Percentiles rank a stretch among this genome's conserved stretches.
phyloP scores from a whole-genome alignment of 2,888 invertebrate species.

The Merodon equestris region DNA sequence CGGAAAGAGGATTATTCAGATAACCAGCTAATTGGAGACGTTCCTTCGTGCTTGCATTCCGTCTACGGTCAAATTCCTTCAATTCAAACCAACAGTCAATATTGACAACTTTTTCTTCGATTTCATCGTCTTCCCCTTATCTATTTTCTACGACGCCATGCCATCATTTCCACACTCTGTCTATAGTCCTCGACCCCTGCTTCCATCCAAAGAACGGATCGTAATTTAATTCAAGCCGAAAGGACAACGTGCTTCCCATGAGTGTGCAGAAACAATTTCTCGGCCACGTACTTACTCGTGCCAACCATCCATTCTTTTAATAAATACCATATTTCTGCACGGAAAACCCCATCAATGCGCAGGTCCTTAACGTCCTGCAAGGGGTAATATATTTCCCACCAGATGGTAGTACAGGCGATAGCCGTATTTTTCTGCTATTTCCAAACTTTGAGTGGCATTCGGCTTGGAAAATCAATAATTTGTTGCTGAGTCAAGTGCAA shows the following conservation, averaged over 20 bases:
- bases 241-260: constrained; percentile 55
- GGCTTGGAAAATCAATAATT: constrained; percentile 46
- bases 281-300: constrained; percentile 20
- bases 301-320: constrained; percentile 9
- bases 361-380: constrained; percentile 9
- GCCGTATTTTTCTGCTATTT: neutral
- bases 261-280: constrained; percentile 50
- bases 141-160: neutral
- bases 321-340: constrained; percentile 46
- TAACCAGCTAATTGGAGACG: constrained; percentile 59
- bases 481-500: constrained; percentile 17
- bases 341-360: constrained; percentile 13
- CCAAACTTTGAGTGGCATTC: neutral
- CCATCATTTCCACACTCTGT: constrained; percentile 5
- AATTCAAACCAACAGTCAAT: constrained; percentile 60
- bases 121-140: neutral
- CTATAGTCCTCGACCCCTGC: neutral
- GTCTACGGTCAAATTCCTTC: constrained; percentile 56
- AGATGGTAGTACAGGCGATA: constrained; percentile 38
- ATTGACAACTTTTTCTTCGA: constrained; percentile 49
- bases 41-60: constrained; percentile 8
- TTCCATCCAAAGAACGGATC: constrained; percentile 24
- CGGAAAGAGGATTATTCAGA: constrained; percentile 44
- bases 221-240: constrained; percentile 58
- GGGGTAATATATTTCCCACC: constrained; percentile 14